Base-by-base conservation (phyloP, 2,888 invertebrate genomes). In the Himalopsyche anomala region DNA sequence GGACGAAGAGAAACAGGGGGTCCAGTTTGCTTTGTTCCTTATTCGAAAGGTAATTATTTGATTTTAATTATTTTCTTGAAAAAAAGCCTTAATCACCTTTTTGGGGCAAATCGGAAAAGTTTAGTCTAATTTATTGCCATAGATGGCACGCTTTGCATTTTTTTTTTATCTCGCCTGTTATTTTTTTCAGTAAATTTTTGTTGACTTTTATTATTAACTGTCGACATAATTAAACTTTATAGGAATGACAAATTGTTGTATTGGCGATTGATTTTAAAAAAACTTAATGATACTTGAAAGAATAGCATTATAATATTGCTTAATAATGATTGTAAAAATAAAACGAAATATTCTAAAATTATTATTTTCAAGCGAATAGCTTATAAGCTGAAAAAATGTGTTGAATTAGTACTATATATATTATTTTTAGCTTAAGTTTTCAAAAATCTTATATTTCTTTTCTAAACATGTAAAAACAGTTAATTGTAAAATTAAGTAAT, bases 31-130 rank as follows among this genome's bases (percentile, higher is more conserved):
- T 88, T 88, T 88, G 88, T 88, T 88, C 88, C 86, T 85, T 83
- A 84, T 88, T 87, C 83, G 82, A 85, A 87, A 87, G 87, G 88
- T 88, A 88, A 88, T 88, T 88, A 88, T 88, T 88, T 88, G 88
- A 87, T 87, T 88, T 88, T 88, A 88, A 88, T 88, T 88, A 88
- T 88, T 88, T 88, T 87, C 86, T 85, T 54, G 80, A 74, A 87
- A 86, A 86, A 74, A 87, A 88, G 82, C 86, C 87, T 69, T 87
- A 87, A 88, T 87, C 86, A 85, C 86, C 87, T 87, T 87, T 88
- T 87, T 87, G 51, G 51, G 85, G 84, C 81, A 74, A 74, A 85
- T 86, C 85, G 87, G 84, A 85, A 86, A 88, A 88, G 84, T 87
- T 88, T 84, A 38, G 45, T 19, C 69, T 83, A 88, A 88, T 88